phyloP scores from a whole-genome alignment of 1,140 invertebrate species.

The Himalopsyche phryganea region DNA sequence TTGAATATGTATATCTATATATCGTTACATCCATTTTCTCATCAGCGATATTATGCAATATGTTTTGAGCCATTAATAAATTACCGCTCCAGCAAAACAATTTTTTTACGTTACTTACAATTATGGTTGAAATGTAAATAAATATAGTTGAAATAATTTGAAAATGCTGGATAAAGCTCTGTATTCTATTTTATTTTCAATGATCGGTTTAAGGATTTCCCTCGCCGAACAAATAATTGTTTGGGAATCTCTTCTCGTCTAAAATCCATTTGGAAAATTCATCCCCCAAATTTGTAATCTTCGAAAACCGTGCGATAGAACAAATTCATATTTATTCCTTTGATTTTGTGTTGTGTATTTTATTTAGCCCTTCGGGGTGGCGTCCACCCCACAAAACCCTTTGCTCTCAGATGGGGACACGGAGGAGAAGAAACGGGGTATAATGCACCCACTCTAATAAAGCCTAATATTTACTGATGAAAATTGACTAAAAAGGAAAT shows the following conservation, averaged over 20 bases:
- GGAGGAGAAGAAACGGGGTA: slow-evolving; percentile 5
- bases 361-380: slow-evolving; percentile 22
- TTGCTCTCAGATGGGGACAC: slow-evolving; percentile 15
- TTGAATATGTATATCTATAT: too few species aligned
- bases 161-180: too few species aligned
- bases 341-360: slow-evolving; percentile 32
- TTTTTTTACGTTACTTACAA: too few species aligned
- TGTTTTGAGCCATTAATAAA: too few species aligned
- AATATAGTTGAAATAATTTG: too few species aligned
- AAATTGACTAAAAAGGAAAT: slow-evolving; percentile 35
- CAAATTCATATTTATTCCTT: slow-evolving; percentile 35
- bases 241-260: slow-evolving; percentile 29
- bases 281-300: slow-evolving; percentile 33
- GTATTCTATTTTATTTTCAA: slow-evolving; percentile 22
- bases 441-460: slow-evolving; percentile 32
- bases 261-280: slow-evolving; percentile 30
- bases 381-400: slow-evolving; percentile 23
- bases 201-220: slow-evolving; percentile 21
- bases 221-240: slow-evolving; percentile 33
- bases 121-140: too few species aligned
- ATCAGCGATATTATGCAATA: too few species aligned
- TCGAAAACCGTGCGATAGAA: slow-evolving; percentile 31
- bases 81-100: too few species aligned
- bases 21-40: too few species aligned
- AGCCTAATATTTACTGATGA: slow-evolving; percentile 36